Percentiles rank a stretch among this genome's conserved stretches.
Evolutionary conservation across 1,140 invertebrate genomes (phyloP).

Genomic region (Caenorhabditis tropicalis): DNA sequence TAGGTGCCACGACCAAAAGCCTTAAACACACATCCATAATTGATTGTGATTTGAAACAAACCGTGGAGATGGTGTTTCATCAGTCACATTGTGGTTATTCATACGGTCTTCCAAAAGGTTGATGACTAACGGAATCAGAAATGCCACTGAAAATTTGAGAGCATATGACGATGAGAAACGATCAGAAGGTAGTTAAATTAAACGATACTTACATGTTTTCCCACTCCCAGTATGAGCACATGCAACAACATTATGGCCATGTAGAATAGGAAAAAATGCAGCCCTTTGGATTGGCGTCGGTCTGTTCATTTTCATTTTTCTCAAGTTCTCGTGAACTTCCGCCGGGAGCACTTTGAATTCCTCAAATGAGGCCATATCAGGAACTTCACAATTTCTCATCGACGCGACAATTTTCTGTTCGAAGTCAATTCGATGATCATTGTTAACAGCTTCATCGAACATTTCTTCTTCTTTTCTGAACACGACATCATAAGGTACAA

Average conservation of each 20-base stretch:
- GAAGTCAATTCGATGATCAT: background rate
- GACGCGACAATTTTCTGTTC: conserved; percentile 1
- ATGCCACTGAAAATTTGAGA: conserved; percentile 3
- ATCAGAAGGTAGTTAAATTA: background rate
- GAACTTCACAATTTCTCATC: background rate
- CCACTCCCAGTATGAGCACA: conserved; percentile 13
- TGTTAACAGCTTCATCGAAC: background rate
- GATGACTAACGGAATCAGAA: background rate
- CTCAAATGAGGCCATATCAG: background rate
- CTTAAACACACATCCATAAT: background rate
- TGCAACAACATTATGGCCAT: background rate
- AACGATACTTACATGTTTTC: background rate
- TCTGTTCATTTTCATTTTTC: background rate
- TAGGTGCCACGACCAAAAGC: background rate
- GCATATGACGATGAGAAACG: too few relatives aligned
- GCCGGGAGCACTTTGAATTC: background rate
- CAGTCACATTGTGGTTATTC: background rate
- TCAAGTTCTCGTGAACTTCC: background rate
- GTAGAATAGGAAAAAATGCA: background rate
- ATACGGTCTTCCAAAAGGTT: background rate
- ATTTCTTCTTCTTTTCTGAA: background rate
- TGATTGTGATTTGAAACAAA: background rate
- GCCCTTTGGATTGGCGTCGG: background rate
- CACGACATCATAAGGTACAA: background rate
- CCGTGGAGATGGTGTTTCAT: background rate